Evolutionary conservation across 2,888 invertebrate species (phyloP), one percentile per base, ranked within the genome.

Genomic region (Augiades crinisus): DNA sequence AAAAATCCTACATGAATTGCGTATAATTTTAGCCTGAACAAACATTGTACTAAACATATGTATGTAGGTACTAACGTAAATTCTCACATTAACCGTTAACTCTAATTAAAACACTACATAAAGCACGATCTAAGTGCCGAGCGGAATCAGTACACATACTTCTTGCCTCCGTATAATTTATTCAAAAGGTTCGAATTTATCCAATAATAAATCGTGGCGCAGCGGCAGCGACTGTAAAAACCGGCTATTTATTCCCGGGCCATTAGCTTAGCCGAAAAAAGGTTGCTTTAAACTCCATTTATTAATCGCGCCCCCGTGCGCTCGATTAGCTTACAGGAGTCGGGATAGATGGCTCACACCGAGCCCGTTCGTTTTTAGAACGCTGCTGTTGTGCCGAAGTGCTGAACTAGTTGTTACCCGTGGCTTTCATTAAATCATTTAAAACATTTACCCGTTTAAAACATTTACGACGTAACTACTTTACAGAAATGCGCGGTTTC

Each of bases 251-350:
- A 84, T 69, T 70, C 73, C 61, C 68, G 84, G 64, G 47, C 77
- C 88, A 89, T 89, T 88, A 89, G 81, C 63, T 75, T 65, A 59
- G 71, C 88, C 87, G 83, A 87, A 89, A 89, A 89, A 89, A 89
- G 88, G 88, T 81, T 80, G 68, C 77, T 84, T 83, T 83, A 80
- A 84, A 83, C 84, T 64, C 73, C 81, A 85, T 88, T 88, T 84
- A 81, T 88, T 86, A 87, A 88, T 83, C 82, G 78, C 72, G 67
- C 67, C 65, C 68, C 56, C 43, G 62, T 62, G 63, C 81, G 82
- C 65, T 79, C 86, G 80, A 89, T 89, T 89, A 83, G 86, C 62
- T 59, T 33, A 43, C 43, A 43, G 50, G 36, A 60, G 72, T 67
- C 77, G 69, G 70, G 79, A 83, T 82, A 17, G 50, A 51, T 51